A percentile compares a stretch with the other conserved stretches of the same genome.
Conservation (phyloP, 2,113 vertebrate species). For the Corythaeola cristata region DNA sequence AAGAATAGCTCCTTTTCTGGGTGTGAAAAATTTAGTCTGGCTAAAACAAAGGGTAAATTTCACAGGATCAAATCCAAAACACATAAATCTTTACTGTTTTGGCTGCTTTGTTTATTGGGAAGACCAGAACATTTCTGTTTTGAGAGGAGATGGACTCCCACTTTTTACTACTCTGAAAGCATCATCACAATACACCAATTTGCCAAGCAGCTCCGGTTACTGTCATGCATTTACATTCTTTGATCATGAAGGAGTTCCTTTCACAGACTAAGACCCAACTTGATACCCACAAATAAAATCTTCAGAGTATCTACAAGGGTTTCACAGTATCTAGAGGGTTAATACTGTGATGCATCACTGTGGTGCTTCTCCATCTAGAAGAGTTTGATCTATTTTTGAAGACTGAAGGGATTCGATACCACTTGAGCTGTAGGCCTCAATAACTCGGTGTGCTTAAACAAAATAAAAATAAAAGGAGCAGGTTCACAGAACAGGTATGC, state of each 20-base stretch:
- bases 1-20: not conserved
- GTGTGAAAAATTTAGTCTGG: not conserved
- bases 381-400: slow-evolving; percentile 24
- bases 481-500: not conserved
- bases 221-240: not conserved
- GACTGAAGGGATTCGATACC: not conserved
- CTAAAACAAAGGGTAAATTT: not conserved
- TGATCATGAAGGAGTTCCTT: not conserved
- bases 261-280: not conserved
- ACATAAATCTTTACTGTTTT: not conserved
- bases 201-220: not conserved
- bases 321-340: not conserved
- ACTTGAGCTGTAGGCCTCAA: not conserved
- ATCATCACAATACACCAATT: not conserved
- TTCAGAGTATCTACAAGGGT: not conserved
- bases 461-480: not conserved
- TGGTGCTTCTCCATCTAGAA: not conserved
- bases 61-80: not conserved
- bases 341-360: not conserved
- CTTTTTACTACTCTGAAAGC: not conserved
- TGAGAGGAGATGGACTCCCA: not conserved
- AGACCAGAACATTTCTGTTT: not conserved
- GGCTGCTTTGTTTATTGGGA: not conserved
- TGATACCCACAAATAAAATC: not conserved
- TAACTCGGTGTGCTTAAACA: slow-evolving; percentile 19